These are phyloP conservation scores for Mycalesis mineus DNA, from an alignment of 2,888 invertebrate genomes.

Conservation along the genomic window DNA sequence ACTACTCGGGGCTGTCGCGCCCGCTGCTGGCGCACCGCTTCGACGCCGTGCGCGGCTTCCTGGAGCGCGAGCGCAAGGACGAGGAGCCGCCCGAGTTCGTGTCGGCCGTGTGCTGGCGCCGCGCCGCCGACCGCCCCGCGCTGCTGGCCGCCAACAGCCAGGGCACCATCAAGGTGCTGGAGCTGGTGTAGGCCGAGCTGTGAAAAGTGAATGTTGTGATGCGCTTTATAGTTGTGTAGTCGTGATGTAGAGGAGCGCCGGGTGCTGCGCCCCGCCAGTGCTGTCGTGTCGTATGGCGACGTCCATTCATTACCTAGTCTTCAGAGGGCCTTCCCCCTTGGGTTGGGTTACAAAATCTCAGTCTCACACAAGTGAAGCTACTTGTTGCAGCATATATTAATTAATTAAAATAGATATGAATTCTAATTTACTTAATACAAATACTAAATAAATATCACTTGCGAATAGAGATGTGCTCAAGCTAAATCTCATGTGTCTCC, in stretches of 20 bases:
- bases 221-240: neutral
- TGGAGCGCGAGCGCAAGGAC: conserved; percentile 88
- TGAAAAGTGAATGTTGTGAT: neutral
- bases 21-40: conserved; percentile 92
- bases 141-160: conserved; percentile 96
- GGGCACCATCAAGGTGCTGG: conserved; percentile 93
- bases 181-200: conserved; percentile 77
- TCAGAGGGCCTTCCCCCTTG: no score
- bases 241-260: neutral
- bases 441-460: no score
- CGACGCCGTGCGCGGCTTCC: conserved; percentile 87
- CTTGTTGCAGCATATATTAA: no score
- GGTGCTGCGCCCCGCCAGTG: neutral
- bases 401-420: no score
- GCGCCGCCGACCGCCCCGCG: conserved; percentile 83
- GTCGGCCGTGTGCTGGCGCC: conserved; percentile 96
- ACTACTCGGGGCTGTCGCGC: conserved; percentile 92
- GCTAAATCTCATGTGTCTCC: no score
- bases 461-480: no score
- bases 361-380: no score
- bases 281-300: no score
- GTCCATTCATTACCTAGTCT: no score
- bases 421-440: no score
- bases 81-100: conserved; percentile 95
- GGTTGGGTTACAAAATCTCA: no score